phyloP scores from a whole-genome alignment of 2,113 vertebrate genomes.

The Stercorarius parasiticus region DNA sequence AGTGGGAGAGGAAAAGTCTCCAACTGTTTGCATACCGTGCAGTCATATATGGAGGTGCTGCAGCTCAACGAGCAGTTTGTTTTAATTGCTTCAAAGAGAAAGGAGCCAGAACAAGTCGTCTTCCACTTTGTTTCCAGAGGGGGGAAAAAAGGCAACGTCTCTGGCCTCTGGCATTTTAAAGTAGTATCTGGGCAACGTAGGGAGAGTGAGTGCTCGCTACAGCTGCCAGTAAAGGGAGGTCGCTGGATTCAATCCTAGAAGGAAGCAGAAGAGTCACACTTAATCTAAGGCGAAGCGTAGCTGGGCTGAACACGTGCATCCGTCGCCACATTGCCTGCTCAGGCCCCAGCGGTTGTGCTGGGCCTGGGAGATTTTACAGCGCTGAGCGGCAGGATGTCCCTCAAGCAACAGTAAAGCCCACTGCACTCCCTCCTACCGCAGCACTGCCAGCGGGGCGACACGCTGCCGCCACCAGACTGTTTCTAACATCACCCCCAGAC shows the following conservation, averaged over 20 bases:
- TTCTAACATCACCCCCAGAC: not conserved
- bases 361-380: accelerated
- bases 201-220: slow-evolving; percentile 98
- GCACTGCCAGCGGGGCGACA: not conserved
- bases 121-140: slow-evolving; percentile 51
- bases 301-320: not conserved
- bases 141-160: not conserved
- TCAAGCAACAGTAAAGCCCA: not conserved
- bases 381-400: not conserved
- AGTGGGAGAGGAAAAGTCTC: not conserved
- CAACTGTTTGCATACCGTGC: not conserved
- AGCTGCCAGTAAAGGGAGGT: slow-evolving; percentile 94
- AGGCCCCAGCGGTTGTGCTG: accelerated
- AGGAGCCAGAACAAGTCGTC: slow-evolving; percentile 43
- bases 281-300: not conserved
- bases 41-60: slow-evolving; percentile 21
- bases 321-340: not conserved
- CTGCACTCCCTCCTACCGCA: not conserved
- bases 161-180: slow-evolving; percentile 76
- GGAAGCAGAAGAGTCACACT: slow-evolving; percentile 29
- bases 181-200: slow-evolving; percentile 96
- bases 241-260: slow-evolving; percentile 95
- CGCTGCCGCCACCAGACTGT: not conserved
- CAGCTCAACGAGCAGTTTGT: slow-evolving; percentile 15
- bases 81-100: slow-evolving; percentile 19